phyloP scores from a whole-genome alignment of 2,113 vertebrate genomes.

The Pachypanchax playfairii region DNA sequence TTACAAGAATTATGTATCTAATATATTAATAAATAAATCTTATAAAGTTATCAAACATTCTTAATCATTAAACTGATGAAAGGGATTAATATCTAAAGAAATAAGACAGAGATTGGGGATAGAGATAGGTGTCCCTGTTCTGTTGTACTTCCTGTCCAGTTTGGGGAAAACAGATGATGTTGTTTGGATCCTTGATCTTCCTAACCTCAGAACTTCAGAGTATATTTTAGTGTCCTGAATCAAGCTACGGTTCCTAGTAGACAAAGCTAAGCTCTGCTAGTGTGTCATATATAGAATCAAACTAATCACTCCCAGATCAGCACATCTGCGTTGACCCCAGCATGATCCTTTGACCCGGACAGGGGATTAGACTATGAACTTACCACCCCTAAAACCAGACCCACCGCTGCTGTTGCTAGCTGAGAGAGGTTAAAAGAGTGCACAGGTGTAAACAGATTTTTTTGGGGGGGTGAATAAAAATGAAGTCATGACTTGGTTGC shows the following conservation, averaged over 20 bases:
- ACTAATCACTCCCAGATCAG: conserved; percentile 70
- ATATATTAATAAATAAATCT: no score
- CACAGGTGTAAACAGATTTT: conserved; percentile 34
- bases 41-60: background rate
- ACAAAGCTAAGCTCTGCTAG: conserved; percentile 66
- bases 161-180: background rate
- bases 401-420: conserved; percentile 23
- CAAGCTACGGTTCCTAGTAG: conserved; percentile 9
- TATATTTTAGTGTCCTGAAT: conserved; percentile 6
- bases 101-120: background rate
- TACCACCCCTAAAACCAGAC: conserved; percentile 47
- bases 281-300: conserved; percentile 69
- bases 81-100: no score
- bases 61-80: background rate
- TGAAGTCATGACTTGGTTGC: conserved; percentile 34
- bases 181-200: conserved; percentile 1
- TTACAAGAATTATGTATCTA: no score
- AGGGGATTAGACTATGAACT: conserved; percentile 52
- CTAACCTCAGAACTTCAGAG: background rate
- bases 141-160: background rate
- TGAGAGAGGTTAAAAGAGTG: background rate
- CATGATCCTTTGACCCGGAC: conserved; percentile 51
- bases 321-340: conserved; percentile 57
- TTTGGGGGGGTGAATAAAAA: conserved; percentile 24
- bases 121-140: background rate